These are phyloP conservation scores for Drosophila infuscata DNA, from an alignment of 2,888 invertebrate species.

Conservation along the genomic window DNA sequence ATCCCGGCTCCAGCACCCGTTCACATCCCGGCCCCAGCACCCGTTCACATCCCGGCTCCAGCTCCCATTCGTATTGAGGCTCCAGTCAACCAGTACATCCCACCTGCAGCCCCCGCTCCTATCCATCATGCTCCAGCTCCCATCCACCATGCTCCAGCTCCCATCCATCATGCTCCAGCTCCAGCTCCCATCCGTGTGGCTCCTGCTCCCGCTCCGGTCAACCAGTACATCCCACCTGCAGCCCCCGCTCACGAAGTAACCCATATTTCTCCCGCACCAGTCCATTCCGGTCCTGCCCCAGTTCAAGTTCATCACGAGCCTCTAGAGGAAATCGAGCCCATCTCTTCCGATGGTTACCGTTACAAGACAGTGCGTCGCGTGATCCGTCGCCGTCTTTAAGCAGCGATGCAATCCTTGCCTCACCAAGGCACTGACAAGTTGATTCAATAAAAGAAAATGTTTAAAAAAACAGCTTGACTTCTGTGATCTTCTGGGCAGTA, in stretches of 20 bases:
- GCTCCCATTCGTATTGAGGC: constrained; percentile 25
- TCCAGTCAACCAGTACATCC: constrained; percentile 35
- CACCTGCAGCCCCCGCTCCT: constrained; percentile 26
- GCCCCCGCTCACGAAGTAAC: constrained; percentile 5
- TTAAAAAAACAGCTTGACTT: constrained; percentile 22
- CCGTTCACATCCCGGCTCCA: constrained; percentile 33
- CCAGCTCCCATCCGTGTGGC: constrained; percentile 20
- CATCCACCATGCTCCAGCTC: constrained; percentile 34
- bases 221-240: constrained; percentile 43
- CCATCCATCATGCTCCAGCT: constrained; percentile 30
- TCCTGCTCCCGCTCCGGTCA: constrained; percentile 41
- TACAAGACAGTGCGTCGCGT: constrained; percentile 80
- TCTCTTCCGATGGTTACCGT: constrained; percentile 76
- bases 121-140: constrained; percentile 34
- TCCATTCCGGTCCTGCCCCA: constrained; percentile 34
- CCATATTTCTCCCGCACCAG: constrained; percentile 36
- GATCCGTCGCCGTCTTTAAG: constrained; percentile 73
- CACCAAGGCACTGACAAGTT: constrained; percentile 32
- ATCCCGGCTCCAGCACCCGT: constrained; percentile 17
- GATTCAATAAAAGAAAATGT: constrained; percentile 47
- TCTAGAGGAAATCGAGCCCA: constrained; percentile 76
- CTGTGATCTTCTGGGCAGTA: background rate
- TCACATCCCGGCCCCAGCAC: constrained; percentile 28
- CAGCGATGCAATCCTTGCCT: background rate
- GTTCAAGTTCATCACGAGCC: constrained; percentile 54